Base-by-base conservation (phyloP, 2,797 vertebrate genomes). In the Chelmon rostratus region DNA sequence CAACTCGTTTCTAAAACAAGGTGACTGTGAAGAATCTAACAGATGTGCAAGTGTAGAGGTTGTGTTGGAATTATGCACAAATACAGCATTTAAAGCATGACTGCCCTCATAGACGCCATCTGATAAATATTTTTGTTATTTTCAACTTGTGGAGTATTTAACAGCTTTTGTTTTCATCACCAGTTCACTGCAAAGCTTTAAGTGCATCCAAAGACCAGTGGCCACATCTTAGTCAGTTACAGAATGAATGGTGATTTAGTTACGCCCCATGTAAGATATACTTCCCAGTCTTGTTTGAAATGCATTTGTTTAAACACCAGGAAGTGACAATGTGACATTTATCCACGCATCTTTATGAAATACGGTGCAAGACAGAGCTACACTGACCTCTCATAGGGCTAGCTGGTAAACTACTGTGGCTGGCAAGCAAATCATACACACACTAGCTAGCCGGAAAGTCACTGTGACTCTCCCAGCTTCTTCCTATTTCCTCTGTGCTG, bases 181-280 rank as follows among this genome's bases (percentile, higher is more conserved):
- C 25, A 23, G 5, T n/a, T 57, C 21, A 11, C 21, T 33, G 28
- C 5, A 44, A 56, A 23, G 21, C 7, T 40, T 58, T 37, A 57
- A 21, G 2, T 35, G 38, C 3, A 35, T 38, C n/a, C 12, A n/a
- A 9, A 40, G 61, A 13, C 37, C 21, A 35, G 2, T 35, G 8
- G 57, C 21, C 35, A 58, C 18, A 57, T 33, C 19, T 58, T 50
- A 44, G 52, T 68, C n/a, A n/a, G n/a, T n/a, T n/a, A n/a, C n/a
- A n/a, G n/a, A n/a, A n/a, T n/a, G n/a, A n/a, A n/a, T n/a, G n/a
- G n/a, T n/a, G n/a, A n/a, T n/a, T n/a, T n/a, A n/a, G n/a, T n/a
- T n/a, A n/a, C n/a, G n/a, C n/a, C n/a, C n/a, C n/a, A n/a, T n/a
- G n/a, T n/a, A n/a, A n/a, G n/a, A n/a, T n/a, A n/a, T n/a, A n/a